Percentiles rank a stretch among this genome's conserved stretches.
Evolutionary conservation across 2,113 vertebrate genomes (phyloP).

Genomic region (Chloropsis cyanopogon): DNA sequence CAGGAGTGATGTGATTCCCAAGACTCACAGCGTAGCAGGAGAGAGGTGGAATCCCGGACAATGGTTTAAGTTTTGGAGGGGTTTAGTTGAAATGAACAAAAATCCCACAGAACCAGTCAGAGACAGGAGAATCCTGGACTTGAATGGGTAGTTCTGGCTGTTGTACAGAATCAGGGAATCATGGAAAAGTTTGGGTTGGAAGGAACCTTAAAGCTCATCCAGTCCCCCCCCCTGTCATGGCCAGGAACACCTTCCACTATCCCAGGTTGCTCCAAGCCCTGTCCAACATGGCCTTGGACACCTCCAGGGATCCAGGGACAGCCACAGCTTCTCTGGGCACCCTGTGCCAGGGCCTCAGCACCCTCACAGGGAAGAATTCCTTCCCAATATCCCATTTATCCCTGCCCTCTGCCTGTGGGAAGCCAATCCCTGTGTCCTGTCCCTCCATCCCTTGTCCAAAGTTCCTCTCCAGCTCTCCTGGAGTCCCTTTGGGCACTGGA

Average conservation of each 20-base stretch:
- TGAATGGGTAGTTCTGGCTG: not conserved
- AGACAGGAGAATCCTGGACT: not conserved
- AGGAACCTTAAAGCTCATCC: not conserved
- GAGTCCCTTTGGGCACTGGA: not conserved
- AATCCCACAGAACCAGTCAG: not conserved
- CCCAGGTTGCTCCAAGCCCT: accelerated
- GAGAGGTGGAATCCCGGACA: not conserved
- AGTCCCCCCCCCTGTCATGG: accelerated
- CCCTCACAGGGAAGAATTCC: accelerated
- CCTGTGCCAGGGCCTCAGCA: accelerated
- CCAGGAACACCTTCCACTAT: not conserved
- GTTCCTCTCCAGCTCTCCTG: not conserved
- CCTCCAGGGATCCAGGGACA: not conserved
- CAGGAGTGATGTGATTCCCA: not conserved
- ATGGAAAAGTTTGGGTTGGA: not conserved
- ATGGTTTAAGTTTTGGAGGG: not conserved
- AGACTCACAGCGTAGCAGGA: not conserved
- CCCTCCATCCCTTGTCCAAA: not conserved
- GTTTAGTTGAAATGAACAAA: not conserved
- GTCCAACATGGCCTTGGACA: accelerated
- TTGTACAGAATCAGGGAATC: not conserved
- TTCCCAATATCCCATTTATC: not conserved
- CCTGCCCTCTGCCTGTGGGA: not conserved
- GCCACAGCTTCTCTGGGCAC: not conserved
- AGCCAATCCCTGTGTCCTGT: not conserved